Evolutionary conservation across 2,888 invertebrate genomes (phyloP), one percentile per base, ranked within the genome.

Genomic region (Nymphalis c-album): DNA sequence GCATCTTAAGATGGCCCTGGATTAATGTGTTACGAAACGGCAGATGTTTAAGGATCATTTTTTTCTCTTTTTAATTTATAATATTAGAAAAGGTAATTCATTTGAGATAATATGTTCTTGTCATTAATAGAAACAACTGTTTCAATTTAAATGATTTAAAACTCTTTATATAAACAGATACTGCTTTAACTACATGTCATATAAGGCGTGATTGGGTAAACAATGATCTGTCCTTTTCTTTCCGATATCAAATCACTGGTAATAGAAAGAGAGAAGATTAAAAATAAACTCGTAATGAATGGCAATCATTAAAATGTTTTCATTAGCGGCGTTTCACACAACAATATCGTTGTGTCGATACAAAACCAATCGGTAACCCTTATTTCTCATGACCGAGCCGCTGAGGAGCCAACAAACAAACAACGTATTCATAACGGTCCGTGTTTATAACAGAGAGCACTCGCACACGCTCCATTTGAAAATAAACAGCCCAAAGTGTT

Each of bases 401-500:
- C 74, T 71, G 71, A 69, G 68, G 68, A 72, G 60, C 74, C 74
- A 75, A 76, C 78, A 85, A 84, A 86, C 82, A 87, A 72, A 77
- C 77, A 77, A 57, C 71, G 68, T 77, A 80, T 80, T 80, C 79
- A 80, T 78, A 78, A 74, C 81, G 72, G 70, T 59, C 64, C 68
- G 74, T 82, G 84, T 83, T 85, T 84, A 85, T 78, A 80, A 70
- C 70, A 79, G 80, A 87, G 85, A 80, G 84, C 86, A 81, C 89
- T 87, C 83, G 80, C 83, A 82, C 81, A 83, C 84, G 84, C 82
- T 75, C 80, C 76, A 81, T 84, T 86, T 84, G 75, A 88, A 90
- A 90, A 90, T 85, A 91, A 90, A 90, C 87, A 90, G 80, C 77
- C 79, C 80, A 83, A 84, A 84, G 80, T 83, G 81, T 82, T 80